Conservation (phyloP, 2,113 vertebrate species). For the Centrocercus urophasianus region DNA sequence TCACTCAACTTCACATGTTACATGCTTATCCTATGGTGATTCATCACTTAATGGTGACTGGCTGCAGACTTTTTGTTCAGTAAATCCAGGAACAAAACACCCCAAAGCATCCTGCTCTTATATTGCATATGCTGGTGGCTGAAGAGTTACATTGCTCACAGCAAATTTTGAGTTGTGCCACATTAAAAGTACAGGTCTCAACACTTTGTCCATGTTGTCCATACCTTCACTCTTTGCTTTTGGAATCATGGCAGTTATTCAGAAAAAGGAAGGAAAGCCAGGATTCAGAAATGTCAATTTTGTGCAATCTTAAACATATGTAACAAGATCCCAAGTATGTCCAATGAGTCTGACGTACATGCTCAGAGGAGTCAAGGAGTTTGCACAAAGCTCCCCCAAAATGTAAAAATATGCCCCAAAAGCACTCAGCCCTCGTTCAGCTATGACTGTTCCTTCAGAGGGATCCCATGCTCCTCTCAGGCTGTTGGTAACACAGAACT, state of each 20-base stretch:
- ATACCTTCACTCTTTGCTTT: not conserved
- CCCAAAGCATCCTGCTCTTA: not conserved
- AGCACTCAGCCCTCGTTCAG: not conserved
- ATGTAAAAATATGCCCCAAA: not conserved
- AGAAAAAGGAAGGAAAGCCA: not conserved
- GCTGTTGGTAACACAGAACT: not conserved
- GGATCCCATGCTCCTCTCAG: not conserved
- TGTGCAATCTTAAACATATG: not conserved
- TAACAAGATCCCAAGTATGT: not conserved
- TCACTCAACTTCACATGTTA: not conserved
- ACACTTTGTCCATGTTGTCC: not conserved
- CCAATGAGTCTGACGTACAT: not conserved
- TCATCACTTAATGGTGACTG: accelerated
- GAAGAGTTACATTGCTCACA: not conserved
- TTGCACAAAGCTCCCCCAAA: not conserved
- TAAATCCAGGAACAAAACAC: not conserved
- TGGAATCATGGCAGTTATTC: not conserved
- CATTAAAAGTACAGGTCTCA: not conserved
- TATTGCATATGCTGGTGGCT: accelerated
- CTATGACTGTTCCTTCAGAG: not conserved
- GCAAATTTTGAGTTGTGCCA: not conserved
- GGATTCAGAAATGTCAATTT: not conserved
- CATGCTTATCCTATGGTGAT: not conserved
- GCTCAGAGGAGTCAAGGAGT: not conserved
- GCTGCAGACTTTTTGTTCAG: not conserved